phyloP scores from a whole-genome alignment of 2,113 vertebrate genomes.

The Mesembrinibis cayennensis region DNA sequence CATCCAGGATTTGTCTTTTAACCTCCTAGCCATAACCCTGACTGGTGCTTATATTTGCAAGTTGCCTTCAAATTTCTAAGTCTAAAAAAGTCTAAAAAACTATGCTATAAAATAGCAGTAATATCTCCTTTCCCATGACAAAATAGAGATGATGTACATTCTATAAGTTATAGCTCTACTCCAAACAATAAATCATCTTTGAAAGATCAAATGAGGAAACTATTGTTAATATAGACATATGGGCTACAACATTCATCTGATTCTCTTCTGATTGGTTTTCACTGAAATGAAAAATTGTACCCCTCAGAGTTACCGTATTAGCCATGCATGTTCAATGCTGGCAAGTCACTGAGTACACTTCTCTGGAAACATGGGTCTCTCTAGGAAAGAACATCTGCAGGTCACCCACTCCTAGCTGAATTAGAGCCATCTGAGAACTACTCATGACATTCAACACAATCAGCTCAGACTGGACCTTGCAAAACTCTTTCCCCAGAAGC shows the following conservation, averaged over 20 bases:
- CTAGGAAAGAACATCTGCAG: neutral
- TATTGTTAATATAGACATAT: neutral
- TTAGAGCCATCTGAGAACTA: neutral
- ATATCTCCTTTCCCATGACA: neutral
- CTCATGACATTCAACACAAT: neutral
- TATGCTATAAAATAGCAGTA: neutral
- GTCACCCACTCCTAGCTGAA: neutral
- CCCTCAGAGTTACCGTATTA: neutral
- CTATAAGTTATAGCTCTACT: neutral
- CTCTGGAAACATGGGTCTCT: neutral
- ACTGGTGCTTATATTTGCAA: neutral
- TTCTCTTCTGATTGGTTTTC: neutral
- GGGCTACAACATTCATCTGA: neutral
- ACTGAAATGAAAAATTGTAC: neutral
- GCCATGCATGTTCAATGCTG: fast-evolving
- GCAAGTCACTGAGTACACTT: neutral
- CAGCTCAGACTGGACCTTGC: neutral
- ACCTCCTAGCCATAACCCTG: neutral
- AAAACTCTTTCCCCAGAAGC: neutral
- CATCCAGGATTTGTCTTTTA: neutral
- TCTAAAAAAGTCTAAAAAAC: neutral
- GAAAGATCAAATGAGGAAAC: neutral
- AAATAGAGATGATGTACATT: neutral
- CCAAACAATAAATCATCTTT: neutral
- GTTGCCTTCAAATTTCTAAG: neutral